These are phyloP conservation scores for Pleuronectes platessa DNA, from an alignment of 2,113 vertebrate genomes.

Conservation along the genomic window DNA sequence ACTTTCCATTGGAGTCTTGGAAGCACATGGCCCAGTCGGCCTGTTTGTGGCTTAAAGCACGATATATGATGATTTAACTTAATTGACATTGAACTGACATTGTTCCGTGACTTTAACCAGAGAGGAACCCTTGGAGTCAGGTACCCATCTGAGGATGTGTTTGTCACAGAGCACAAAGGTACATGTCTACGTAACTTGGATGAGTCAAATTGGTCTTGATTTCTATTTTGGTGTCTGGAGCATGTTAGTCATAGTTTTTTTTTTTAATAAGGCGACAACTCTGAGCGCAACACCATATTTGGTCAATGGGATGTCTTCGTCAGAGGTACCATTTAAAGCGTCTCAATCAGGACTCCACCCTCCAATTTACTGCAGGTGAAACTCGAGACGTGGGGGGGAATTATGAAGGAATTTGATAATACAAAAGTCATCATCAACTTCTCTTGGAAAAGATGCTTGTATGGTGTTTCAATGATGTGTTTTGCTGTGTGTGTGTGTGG, in stretches of 20 bases:
- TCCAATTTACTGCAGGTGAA: constrained; percentile 32
- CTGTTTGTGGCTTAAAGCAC: neutral
- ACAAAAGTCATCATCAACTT: neutral
- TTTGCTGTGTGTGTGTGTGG: neutral
- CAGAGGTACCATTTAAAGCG: constrained; percentile 8
- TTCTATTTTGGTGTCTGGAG: no score
- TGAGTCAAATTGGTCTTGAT: no score
- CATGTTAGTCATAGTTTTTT: constrained; percentile 13
- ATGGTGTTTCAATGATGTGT: neutral
- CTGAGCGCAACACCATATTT: constrained; percentile 50
- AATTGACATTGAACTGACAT: neutral
- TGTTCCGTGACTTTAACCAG: neutral
- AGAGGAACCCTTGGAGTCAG: neutral
- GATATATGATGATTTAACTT: neutral
- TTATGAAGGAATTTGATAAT: neutral
- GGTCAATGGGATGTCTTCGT: constrained; percentile 13
- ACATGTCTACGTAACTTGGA: no score
- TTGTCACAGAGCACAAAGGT: no score
- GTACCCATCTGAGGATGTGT: no score
- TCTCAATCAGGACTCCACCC: constrained; percentile 14
- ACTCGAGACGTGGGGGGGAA: constrained; percentile 1
- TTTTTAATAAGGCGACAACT: constrained; percentile 8
- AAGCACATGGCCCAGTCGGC: no score
- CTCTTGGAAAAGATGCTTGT: neutral
- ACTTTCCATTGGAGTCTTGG: no score